A percentile compares a stretch with the other conserved stretches of the same genome.
Conservation (phyloP, 2,888 invertebrate genomes). For the Meloe dianella region DNA sequence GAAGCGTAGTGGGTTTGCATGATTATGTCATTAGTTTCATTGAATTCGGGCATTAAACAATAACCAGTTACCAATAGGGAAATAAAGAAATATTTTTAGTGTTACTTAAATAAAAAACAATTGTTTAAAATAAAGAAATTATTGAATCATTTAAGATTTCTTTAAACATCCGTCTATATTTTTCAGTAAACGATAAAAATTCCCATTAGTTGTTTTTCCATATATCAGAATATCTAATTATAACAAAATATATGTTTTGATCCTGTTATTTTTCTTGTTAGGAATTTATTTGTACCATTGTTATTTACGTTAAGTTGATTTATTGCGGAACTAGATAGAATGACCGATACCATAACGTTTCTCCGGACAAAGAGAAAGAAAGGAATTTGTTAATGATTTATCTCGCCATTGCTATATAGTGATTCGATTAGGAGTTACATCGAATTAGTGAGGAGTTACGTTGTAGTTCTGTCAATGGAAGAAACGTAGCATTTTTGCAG, state of each 20-base stretch:
- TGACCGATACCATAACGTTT: too few relatives aligned
- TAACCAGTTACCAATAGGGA: background rate
- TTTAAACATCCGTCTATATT: background rate
- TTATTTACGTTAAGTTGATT: background rate
- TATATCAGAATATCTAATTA: background rate
- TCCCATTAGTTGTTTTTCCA: conserved; percentile 1
- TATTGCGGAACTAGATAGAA: background rate
- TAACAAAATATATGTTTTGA: background rate
- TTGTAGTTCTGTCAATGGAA: too few relatives aligned
- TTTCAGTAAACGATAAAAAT: background rate
- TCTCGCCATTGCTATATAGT: too few relatives aligned
- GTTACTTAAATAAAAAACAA: background rate
- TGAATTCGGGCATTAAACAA: conserved; percentile 7
- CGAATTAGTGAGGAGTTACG: too few relatives aligned
- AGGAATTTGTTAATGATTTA: too few relatives aligned
- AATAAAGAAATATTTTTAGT: background rate
- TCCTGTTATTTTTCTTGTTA: background rate
- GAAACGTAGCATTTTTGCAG: too few relatives aligned
- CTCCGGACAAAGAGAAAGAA: too few relatives aligned
- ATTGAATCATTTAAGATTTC: background rate
- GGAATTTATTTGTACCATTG: background rate
- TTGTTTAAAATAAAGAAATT: background rate
- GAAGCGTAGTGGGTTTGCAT: background rate
- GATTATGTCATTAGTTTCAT: conserved; percentile 1
- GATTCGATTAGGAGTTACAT: too few relatives aligned